Evolutionary conservation across 2,888 invertebrate species (phyloP).

Genomic region (Hypolimnas misippus): DNA sequence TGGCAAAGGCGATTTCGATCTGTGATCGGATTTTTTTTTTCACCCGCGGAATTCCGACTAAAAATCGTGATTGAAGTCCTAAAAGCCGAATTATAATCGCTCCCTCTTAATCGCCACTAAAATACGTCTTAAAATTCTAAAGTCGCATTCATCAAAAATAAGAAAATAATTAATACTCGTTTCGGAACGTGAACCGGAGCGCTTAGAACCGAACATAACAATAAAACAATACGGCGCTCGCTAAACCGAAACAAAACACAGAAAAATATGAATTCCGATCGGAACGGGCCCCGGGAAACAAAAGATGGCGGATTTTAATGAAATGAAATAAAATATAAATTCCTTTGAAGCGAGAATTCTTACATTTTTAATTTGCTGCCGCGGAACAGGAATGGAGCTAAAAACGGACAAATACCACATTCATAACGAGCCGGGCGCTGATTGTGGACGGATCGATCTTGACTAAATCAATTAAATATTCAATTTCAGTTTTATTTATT

Average conservation of each 20-base stretch:
- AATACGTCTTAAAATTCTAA: conserved; percentile 65
- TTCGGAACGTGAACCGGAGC: conserved; percentile 68
- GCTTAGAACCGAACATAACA: conserved; percentile 72
- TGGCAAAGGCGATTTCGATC: conserved; percentile 52
- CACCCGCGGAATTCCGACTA: conserved; percentile 56
- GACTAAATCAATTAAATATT: conserved; percentile 42
- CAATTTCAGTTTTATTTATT: conserved; percentile 34
- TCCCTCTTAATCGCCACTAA: conserved; percentile 63
- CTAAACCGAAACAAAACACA: conserved; percentile 81
- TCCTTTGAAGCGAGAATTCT: conserved; percentile 82
- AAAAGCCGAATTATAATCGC: conserved; percentile 64
- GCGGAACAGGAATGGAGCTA: conserved; percentile 74
- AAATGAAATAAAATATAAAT: conserved; percentile 84
- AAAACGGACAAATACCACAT: conserved; percentile 78
- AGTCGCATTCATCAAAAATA: conserved; percentile 77
- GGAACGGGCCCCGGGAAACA: conserved; percentile 78
- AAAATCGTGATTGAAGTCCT: conserved; percentile 67
- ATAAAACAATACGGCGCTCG: conserved; percentile 78
- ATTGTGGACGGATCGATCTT: conserved; percentile 42
- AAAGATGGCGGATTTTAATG: conserved; percentile 83
- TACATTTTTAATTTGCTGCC: conserved; percentile 82
- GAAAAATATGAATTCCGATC: conserved; percentile 84
- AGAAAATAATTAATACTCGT: conserved; percentile 82
- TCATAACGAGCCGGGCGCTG: conserved; percentile 61
- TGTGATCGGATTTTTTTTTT: conserved; percentile 24